Evolutionary conservation across 2,888 invertebrate genomes (phyloP).

Genomic region (Megaustenia siamemsis): DNA sequence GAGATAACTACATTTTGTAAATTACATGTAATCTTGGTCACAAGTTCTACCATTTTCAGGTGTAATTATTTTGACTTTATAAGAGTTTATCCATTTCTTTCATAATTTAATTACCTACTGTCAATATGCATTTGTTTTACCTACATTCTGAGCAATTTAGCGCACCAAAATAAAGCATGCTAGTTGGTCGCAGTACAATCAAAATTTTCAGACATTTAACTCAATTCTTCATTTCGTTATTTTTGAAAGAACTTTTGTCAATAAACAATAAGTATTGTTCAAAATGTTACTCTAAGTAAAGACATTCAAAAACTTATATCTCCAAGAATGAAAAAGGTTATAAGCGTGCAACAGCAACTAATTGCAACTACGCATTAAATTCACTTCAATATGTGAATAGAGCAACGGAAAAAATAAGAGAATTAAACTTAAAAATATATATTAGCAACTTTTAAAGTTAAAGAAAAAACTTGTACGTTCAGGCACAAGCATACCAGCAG

Average conservation of each 20-base stretch:
- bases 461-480: slow-evolving; percentile 35
- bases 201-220: too few species aligned
- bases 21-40: neutral
- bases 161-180: too few species aligned
- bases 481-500: slow-evolving; percentile 23
- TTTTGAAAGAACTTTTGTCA: too few species aligned
- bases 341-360: slow-evolving; percentile 57
- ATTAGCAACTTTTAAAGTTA: slow-evolving; percentile 46
- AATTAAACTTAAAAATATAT: slow-evolving; percentile 33
- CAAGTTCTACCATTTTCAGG: neutral
- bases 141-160: too few species aligned
- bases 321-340: slow-evolving; percentile 35
- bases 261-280: neutral
- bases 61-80: too few species aligned
- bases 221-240: too few species aligned
- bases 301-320: neutral
- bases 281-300: neutral
- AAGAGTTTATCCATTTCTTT: too few species aligned
- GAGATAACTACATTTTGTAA: neutral
- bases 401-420: slow-evolving; percentile 32
- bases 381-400: slow-evolving; percentile 54
- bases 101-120: too few species aligned
- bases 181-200: too few species aligned
- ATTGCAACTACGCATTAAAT: slow-evolving; percentile 54
- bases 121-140: too few species aligned